Evolutionary conservation across 2,113 vertebrate species (phyloP).

Genomic region (Rhinogobius similis): DNA sequence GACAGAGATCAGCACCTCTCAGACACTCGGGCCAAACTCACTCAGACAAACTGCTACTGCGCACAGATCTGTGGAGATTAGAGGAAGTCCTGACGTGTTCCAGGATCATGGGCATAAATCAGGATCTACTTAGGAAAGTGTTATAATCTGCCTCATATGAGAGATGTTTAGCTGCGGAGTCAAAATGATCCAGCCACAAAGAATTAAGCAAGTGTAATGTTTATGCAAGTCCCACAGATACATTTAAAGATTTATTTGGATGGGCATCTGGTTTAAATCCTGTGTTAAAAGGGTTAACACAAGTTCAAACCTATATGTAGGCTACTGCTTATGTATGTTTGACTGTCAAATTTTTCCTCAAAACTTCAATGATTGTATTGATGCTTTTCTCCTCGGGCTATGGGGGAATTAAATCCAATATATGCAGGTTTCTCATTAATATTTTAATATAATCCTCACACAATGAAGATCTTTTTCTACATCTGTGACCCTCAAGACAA

Average conservation of each 20-base stretch:
- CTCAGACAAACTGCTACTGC: neutral
- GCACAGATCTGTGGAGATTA: neutral
- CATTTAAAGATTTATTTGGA: neutral
- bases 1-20: neutral
- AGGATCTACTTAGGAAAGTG: neutral
- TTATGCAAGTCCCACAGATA: neutral
- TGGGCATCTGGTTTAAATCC: neutral
- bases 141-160: neutral
- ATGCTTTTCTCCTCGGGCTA: neutral
- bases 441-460: slow-evolving; percentile 1
- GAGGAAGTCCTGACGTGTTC: neutral
- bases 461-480: neutral
- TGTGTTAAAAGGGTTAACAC: neutral
- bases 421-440: slow-evolving; percentile 1
- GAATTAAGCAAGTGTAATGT: neutral
- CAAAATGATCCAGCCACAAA: neutral
- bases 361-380: neutral
- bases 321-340: neutral
- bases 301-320: neutral
- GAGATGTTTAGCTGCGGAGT: neutral
- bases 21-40: neutral
- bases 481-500: neutral
- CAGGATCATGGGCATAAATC: neutral
- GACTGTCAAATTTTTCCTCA: neutral
- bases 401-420: neutral